Conservation (phyloP, 2,113 vertebrate species). For the Eurypyga helias region DNA sequence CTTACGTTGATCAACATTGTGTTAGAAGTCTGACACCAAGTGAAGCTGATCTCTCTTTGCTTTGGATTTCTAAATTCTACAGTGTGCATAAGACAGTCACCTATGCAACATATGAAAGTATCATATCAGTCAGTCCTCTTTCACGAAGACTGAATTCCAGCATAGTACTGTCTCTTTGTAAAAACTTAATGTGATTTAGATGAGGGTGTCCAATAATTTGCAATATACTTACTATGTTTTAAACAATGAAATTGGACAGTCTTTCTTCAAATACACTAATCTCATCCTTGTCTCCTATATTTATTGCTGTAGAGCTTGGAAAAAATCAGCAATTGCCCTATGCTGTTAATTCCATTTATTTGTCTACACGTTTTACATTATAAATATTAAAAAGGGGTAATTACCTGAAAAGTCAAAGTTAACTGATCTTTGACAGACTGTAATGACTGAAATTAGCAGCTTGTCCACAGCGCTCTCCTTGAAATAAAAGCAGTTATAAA, state of each 20-base stretch:
- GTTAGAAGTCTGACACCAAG: neutral
- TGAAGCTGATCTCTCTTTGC: neutral
- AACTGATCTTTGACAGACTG: neutral
- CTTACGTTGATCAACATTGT: neutral
- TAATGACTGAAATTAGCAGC: neutral
- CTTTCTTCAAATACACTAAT: neutral
- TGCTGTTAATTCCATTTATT: neutral
- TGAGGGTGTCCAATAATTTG: neutral
- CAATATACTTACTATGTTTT: neutral
- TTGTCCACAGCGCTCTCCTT: neutral
- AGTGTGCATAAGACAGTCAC: neutral
- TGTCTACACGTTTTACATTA: neutral
- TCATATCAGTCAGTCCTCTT: neutral
- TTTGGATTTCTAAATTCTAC: neutral
- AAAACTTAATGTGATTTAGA: neutral
- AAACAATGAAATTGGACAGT: neutral
- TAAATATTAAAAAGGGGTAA: neutral
- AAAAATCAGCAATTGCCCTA: neutral
- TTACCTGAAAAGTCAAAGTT: neutral
- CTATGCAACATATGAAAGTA: neutral
- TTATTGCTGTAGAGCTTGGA: neutral
- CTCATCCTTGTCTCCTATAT: neutral
- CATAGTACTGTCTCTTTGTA: neutral
- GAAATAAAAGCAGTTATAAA: neutral
- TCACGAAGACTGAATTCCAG: neutral